phyloP scores from a whole-genome alignment of 2,797 vertebrate genomes.

The Coregonus suidteri region DNA sequence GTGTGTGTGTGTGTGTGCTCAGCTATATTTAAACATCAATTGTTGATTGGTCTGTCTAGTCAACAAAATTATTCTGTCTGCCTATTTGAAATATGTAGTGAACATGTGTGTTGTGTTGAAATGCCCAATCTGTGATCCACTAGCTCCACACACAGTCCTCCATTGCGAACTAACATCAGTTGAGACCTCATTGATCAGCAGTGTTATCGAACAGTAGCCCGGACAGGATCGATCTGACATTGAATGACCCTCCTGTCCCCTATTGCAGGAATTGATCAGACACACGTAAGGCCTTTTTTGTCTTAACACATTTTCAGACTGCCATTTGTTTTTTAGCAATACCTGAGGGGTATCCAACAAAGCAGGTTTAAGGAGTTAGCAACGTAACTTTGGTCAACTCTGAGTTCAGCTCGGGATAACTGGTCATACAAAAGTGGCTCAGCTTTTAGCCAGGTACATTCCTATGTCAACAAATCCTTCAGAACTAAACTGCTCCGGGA shows the following conservation, averaged over 20 bases:
- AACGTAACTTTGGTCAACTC: no score
- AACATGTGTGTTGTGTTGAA: conserved; percentile 13
- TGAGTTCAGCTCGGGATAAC: no score
- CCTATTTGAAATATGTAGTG: conserved; percentile 26
- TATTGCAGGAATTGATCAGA: background rate
- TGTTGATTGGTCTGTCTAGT: conserved; percentile 1
- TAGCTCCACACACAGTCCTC: conserved; percentile 25
- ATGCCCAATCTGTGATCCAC: conserved; percentile 29
- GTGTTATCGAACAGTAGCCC: background rate
- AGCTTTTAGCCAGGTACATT: no score
- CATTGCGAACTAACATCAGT: background rate
- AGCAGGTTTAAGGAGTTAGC: no score
- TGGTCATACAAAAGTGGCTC: no score
- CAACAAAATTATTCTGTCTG: conserved; percentile 4
- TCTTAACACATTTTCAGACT: background rate
- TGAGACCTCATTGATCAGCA: conserved; percentile 14
- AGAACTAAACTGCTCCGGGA: no score
- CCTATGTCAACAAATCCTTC: no score
- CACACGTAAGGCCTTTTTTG: background rate
- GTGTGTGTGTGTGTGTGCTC: conserved; percentile 4
- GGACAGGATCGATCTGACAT: conserved; percentile 6
- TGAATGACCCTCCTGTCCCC: conserved; percentile 13
- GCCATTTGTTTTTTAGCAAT: background rate
- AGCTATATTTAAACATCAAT: background rate
- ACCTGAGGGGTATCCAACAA: no score